Evolutionary conservation across 1,140 invertebrate species (phyloP).

Genomic region (Trissolcus basalis): DNA sequence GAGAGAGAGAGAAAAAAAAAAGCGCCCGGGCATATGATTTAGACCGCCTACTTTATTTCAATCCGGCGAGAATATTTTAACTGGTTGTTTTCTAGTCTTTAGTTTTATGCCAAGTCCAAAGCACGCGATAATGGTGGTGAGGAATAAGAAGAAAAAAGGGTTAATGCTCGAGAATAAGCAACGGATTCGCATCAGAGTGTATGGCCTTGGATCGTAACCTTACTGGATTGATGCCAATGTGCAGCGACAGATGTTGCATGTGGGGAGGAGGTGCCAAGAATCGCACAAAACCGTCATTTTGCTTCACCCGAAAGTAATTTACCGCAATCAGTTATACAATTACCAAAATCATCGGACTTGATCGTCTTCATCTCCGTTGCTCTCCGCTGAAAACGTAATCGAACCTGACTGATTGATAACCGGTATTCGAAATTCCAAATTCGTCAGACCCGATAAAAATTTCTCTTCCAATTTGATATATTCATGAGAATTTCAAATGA

Average conservation of each 20-base stretch:
- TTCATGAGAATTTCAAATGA: too few species aligned
- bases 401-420: too few species aligned
- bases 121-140: conserved; percentile 46
- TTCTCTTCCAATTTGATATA: too few species aligned
- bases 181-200: conserved; percentile 49
- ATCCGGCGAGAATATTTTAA: background rate
- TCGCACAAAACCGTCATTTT: conserved; percentile 12
- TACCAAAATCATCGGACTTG: conserved; percentile 20
- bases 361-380: too few species aligned
- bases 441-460: too few species aligned
- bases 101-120: conserved; percentile 27
- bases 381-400: too few species aligned
- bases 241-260: conserved; percentile 65
- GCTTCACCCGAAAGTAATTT: conserved; percentile 26
- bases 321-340: conserved; percentile 34
- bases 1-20: too few species aligned
- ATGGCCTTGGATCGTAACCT: conserved; percentile 66
- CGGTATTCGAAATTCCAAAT: too few species aligned
- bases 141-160: conserved; percentile 58
- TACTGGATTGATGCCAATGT: conserved; percentile 68
- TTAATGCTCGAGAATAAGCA: conserved; percentile 61
- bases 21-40: background rate
- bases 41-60: conserved; percentile 20
- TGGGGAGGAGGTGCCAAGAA: conserved; percentile 41
- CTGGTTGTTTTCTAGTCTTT: too few species aligned